Conservation (phyloP, 1,140 invertebrate species). For the Brachionus rubens region DNA sequence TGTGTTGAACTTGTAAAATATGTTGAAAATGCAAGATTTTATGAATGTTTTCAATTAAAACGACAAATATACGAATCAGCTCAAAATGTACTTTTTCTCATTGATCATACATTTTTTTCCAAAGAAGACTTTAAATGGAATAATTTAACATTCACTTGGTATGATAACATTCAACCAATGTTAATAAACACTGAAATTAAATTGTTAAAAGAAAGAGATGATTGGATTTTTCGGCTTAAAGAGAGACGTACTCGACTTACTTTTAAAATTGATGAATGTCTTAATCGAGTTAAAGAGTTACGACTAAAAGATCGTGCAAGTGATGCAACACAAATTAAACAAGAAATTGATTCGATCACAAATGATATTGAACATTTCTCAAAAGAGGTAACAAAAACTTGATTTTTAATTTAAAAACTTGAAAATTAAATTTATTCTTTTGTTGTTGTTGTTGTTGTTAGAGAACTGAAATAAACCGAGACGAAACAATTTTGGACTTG, state of each 20-base stretch:
- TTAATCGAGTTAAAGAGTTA: slow-evolving; percentile 52
- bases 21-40: slow-evolving; percentile 64
- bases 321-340: slow-evolving; percentile 55
- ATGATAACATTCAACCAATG: slow-evolving; percentile 78
- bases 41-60: slow-evolving; percentile 66
- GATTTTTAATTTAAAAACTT: slow-evolving; percentile 62
- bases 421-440: background rate
- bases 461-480: slow-evolving; percentile 68
- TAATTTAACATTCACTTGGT: slow-evolving; percentile 79
- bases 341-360: slow-evolving; percentile 53
- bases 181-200: slow-evolving; percentile 59
- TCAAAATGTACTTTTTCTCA: slow-evolving; percentile 72
- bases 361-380: slow-evolving; percentile 54
- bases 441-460: slow-evolving; percentile 56
- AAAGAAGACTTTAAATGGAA: slow-evolving; percentile 78
- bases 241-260: slow-evolving; percentile 5
- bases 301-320: slow-evolving; percentile 56
- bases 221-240: slow-evolving; percentile 14
- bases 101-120: slow-evolving; percentile 67
- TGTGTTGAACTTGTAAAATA: slow-evolving; percentile 80
- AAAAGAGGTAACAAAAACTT: slow-evolving; percentile 68
- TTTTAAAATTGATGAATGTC: slow-evolving; percentile 33
- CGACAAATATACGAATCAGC: slow-evolving; percentile 69
- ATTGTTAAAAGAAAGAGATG: slow-evolving; percentile 27
- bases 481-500: slow-evolving; percentile 63